phyloP scores from a whole-genome alignment of 2,888 invertebrate species.

The Leucophora obtusa region DNA sequence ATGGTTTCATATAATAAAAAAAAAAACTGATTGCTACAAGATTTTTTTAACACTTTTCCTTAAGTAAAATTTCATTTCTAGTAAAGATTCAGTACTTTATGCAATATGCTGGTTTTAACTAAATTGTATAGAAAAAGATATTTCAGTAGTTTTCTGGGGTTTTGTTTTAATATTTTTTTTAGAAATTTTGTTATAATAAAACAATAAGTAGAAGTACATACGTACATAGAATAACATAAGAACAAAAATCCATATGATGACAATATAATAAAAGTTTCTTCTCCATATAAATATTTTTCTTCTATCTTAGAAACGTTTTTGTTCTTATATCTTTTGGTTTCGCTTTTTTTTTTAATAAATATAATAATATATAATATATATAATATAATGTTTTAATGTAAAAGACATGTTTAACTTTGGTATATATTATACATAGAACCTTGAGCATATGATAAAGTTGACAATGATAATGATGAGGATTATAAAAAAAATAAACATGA shows the following conservation, averaged over 20 bases:
- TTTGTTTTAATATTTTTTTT: not conserved
- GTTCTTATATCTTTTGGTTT: conserved; percentile 26
- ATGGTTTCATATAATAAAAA: conserved; percentile 38
- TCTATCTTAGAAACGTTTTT: conserved; percentile 14
- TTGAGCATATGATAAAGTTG: conserved; percentile 11
- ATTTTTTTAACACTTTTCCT: conserved; percentile 5
- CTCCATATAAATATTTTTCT: conserved; percentile 11
- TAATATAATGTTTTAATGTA: conserved; percentile 19
- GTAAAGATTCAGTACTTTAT: not conserved
- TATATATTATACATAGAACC: conserved; percentile 7
- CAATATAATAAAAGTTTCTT: conserved; percentile 42
- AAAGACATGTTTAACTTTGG: conserved; percentile 45
- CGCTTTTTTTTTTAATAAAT: conserved; percentile 5
- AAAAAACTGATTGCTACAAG: not conserved
- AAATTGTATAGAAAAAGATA: not conserved
- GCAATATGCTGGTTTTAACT: not conserved
- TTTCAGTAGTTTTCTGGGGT: not conserved
- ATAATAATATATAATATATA: not conserved
- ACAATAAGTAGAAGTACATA: conserved; percentile 30
- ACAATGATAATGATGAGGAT: conserved; percentile 8
- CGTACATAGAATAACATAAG: not conserved
- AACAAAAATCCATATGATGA: conserved; percentile 32
- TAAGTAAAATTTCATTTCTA: not conserved
- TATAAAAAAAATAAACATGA: not conserved
- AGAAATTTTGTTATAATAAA: conserved; percentile 35